Conservation (phyloP, 2,888 invertebrate genomes). For the Plebejus anna region DNA sequence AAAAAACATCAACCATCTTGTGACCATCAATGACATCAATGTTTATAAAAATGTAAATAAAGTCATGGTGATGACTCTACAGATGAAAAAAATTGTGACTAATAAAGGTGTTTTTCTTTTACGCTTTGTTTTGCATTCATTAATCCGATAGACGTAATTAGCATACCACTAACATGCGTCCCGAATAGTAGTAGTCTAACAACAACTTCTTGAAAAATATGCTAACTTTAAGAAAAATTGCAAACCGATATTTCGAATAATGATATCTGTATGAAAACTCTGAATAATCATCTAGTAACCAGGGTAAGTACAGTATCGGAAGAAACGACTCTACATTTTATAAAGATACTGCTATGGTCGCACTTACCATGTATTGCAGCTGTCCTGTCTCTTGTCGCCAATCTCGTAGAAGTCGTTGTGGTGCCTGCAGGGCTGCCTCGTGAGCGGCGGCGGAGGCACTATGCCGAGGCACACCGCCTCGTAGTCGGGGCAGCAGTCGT, state of each 20-base stretch:
- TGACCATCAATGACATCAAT: background rate
- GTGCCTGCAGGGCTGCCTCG: conserved; percentile 68
- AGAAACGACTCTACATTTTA: too few species aligned
- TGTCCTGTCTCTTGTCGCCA: conserved; percentile 74
- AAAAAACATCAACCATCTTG: background rate
- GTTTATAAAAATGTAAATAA: background rate
- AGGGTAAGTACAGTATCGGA: too few species aligned
- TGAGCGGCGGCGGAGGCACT: conserved; percentile 41
- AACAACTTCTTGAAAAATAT: too few species aligned
- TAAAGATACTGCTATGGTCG: background rate
- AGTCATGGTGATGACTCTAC: background rate
- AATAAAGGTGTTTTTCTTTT: background rate
- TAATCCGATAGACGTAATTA: background rate
- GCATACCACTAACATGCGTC: background rate
- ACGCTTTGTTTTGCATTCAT: background rate
- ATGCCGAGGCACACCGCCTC: conserved; percentile 82
- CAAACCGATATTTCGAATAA: too few species aligned
- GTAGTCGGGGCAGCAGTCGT: conserved; percentile 96
- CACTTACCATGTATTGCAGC: conserved; percentile 88
- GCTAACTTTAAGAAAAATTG: too few species aligned
- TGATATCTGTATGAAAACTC: too few species aligned
- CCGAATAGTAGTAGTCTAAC: background rate
- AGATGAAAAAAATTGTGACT: background rate
- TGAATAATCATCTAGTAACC: too few species aligned
- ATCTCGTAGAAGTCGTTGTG: conserved; percentile 74